Conservation (phyloP, 2,113 vertebrate species). For the Nicator chloris region DNA sequence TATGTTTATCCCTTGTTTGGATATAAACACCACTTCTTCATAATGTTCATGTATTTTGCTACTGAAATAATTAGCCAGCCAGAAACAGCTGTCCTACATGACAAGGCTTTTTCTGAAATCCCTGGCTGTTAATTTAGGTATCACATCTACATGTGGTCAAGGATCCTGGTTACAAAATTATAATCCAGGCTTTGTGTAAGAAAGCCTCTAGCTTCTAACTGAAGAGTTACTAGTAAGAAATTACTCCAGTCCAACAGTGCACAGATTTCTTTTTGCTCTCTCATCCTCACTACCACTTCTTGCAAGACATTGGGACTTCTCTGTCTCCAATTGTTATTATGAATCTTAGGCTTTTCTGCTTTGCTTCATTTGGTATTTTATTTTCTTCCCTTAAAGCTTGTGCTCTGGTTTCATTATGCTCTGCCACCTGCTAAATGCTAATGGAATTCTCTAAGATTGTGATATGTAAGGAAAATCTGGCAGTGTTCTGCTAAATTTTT, state of each 20-base stretch:
- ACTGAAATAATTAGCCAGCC: neutral
- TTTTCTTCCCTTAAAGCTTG: neutral
- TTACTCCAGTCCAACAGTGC: neutral
- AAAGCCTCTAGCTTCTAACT: neutral
- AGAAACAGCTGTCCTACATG: neutral
- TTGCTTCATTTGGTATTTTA: neutral
- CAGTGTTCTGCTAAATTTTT: neutral
- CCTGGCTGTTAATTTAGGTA: neutral
- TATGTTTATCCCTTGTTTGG: neutral
- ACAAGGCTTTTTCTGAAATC: neutral
- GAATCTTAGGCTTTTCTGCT: neutral
- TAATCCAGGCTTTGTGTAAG: neutral
- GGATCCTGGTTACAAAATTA: neutral
- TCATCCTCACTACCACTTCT: neutral
- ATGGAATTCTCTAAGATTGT: conserved; percentile 10
- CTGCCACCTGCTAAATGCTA: conserved; percentile 38
- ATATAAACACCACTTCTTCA: neutral
- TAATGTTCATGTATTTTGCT: neutral
- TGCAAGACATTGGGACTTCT: neutral
- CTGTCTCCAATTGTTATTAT: neutral
- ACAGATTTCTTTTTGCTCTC: neutral
- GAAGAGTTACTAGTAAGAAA: neutral
- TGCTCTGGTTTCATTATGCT: conserved; percentile 20
- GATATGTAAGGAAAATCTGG: conserved; percentile 12
- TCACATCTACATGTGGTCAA: neutral